Percentiles rank a stretch among this genome's conserved stretches.
These are phyloP conservation scores for Mustela lutreola DNA, from an alignment of 2,113 vertebrate species.

Conservation along the genomic window DNA sequence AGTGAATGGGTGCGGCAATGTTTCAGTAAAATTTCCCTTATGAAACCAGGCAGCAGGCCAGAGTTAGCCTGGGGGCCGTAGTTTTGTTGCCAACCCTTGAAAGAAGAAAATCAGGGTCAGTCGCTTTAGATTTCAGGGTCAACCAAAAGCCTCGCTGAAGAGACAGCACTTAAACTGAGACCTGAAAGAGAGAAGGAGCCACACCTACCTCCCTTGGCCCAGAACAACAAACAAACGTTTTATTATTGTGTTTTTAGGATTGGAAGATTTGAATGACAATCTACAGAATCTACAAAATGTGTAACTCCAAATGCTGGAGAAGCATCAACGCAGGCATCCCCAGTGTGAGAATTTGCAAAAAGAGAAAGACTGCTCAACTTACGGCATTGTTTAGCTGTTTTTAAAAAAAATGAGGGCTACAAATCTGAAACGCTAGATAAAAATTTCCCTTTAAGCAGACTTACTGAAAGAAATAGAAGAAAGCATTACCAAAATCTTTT, in stretches of 20 bases:
- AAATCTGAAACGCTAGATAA: neutral
- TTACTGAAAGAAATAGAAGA: neutral
- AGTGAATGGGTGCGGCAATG: neutral
- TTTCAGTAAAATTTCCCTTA: neutral
- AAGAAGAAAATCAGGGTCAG: neutral
- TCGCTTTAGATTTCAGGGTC: neutral
- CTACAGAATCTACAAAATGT: neutral
- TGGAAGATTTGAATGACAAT: neutral
- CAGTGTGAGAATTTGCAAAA: neutral
- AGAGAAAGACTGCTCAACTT: neutral
- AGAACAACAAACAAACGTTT: neutral
- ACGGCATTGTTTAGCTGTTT: neutral
- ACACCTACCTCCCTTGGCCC: neutral
- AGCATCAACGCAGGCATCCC: neutral
- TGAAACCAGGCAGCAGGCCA: neutral
- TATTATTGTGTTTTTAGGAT: neutral
- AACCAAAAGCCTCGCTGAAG: neutral
- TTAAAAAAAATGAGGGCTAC: neutral
- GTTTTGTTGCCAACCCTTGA: neutral
- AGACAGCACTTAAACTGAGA: neutral
- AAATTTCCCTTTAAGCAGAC: neutral
- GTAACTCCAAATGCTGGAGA: neutral
- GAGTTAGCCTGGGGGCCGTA: neutral
- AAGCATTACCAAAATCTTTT: constrained; percentile 23
- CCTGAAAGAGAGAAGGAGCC: neutral